Percentiles rank a stretch among this genome's conserved stretches.
These are phyloP conservation scores for Quadriops clusia DNA, from an alignment of 2,888 invertebrate genomes.

Conservation along the genomic window DNA sequence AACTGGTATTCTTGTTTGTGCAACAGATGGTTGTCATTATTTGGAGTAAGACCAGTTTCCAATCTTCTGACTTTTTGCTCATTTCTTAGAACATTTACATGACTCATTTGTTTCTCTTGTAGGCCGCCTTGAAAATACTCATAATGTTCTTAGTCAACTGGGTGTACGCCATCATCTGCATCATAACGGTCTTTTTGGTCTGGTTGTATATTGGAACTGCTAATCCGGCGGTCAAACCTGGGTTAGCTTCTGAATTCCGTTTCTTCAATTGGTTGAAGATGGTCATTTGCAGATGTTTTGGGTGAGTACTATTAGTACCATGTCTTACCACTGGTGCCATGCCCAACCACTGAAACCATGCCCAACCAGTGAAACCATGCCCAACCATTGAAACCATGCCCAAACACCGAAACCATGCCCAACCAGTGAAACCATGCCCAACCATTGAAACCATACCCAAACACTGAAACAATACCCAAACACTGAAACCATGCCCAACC, in stretches of 20 bases:
- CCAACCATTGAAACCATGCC: no score
- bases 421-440: no score
- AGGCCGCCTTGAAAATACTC: constrained; percentile 77
- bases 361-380: no score
- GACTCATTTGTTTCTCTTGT: constrained; percentile 22
- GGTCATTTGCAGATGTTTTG: constrained; percentile 58
- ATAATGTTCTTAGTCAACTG: constrained; percentile 92
- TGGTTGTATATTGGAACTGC: constrained; percentile 93
- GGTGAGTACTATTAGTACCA: constrained; percentile 51
- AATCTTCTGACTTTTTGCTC: no score
- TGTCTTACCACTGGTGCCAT: no score
- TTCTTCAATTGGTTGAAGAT: constrained; percentile 69
- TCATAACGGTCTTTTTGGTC: constrained; percentile 68
- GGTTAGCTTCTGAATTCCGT: constrained; percentile 71
- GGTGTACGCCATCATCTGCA: constrained; percentile 79
- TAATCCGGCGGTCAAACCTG: constrained; percentile 91
- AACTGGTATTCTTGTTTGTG: constrained; percentile 93
- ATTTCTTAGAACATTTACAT: not conserved
- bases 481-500: no score
- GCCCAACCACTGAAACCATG: no score
- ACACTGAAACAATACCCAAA: no score
- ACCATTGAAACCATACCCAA: no score
- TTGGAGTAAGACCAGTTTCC: constrained; percentile 57
- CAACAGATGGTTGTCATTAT: constrained; percentile 86
- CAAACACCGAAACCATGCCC: no score